Percentiles rank a stretch among this genome's conserved stretches.
These are phyloP conservation scores for Calephelis perditalis DNA, from an alignment of 2,888 invertebrate genomes.

Conservation along the genomic window DNA sequence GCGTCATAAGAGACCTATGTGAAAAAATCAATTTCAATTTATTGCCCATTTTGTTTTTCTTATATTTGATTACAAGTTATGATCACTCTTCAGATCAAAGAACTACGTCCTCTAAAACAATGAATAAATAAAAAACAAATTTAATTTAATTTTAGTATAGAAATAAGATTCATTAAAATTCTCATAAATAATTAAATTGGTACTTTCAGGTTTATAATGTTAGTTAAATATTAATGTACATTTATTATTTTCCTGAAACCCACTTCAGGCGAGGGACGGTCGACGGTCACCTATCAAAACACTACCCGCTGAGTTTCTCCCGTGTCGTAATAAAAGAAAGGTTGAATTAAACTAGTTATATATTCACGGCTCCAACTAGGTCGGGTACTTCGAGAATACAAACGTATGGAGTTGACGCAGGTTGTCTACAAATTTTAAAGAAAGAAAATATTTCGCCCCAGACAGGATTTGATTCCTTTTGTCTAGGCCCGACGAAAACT, in stretches of 20 bases:
- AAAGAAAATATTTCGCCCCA: too few species aligned
- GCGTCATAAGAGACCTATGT: too few species aligned
- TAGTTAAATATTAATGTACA: constrained; percentile 6
- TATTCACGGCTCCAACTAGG: constrained; percentile 6
- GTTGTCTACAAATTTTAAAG: too few species aligned
- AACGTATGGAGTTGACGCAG: neutral
- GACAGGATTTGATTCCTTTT: too few species aligned
- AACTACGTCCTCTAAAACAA: too few species aligned
- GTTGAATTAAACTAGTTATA: constrained; percentile 10
- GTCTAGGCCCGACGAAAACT: too few species aligned
- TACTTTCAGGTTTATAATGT: neutral
- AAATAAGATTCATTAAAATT: neutral
- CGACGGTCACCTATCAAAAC: constrained; percentile 3
- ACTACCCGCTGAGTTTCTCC: neutral
- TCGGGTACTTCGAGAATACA: neutral
- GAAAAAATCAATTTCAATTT: too few species aligned
- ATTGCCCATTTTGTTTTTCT: too few species aligned
- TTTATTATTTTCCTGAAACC: constrained; percentile 8
- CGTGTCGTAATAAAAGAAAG: constrained; percentile 10
- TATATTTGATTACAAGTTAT: too few species aligned
- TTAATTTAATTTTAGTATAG: too few species aligned
- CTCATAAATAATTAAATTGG: neutral
- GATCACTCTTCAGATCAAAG: too few species aligned
- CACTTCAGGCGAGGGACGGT: neutral
- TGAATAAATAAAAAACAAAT: too few species aligned